phyloP scores from a whole-genome alignment of 1,140 invertebrate species.

The Aphaenogaster rudis region DNA sequence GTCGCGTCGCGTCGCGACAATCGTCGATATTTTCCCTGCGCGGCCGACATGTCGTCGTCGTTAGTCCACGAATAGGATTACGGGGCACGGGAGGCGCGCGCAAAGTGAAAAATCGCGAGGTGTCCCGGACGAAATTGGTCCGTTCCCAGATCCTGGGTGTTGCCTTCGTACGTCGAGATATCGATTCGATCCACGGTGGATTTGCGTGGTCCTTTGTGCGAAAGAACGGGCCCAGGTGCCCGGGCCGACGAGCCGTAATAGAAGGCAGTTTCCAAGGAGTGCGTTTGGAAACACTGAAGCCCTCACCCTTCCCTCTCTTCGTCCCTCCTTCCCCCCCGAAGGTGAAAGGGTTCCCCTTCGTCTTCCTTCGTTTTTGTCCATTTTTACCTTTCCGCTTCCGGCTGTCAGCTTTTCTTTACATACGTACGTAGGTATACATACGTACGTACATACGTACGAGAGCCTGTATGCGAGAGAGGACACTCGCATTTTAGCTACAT shows the following conservation, averaged over 20 bases:
- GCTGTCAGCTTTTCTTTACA: conserved; percentile 58
- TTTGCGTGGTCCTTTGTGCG: conserved; percentile 66
- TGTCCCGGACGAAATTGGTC: conserved; percentile 70
- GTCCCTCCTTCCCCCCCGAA: not conserved
- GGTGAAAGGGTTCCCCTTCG: conserved; percentile 56
- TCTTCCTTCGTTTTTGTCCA: conserved; percentile 51
- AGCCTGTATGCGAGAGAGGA: conserved; percentile 27
- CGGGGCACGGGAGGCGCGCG: conserved; percentile 45
- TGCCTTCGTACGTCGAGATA: conserved; percentile 51
- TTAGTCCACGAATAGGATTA: conserved; percentile 63
- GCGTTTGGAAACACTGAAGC: conserved; percentile 69
- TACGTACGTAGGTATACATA: not conserved
- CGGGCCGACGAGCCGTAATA: conserved; percentile 69
- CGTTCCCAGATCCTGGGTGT: conserved; percentile 37
- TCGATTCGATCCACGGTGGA: conserved; percentile 70
- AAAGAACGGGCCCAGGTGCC: conserved; percentile 71
- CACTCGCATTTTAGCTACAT: conserved; percentile 40
- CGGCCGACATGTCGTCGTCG: conserved; percentile 54
- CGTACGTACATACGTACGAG: not conserved
- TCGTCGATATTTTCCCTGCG: conserved; percentile 66
- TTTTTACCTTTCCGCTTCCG: conserved; percentile 49
- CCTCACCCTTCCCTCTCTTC: not conserved
- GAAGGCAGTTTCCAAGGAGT: conserved; percentile 72
- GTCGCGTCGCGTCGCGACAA: not conserved
- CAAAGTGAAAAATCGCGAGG: conserved; percentile 75